Evolutionary conservation across 2,113 vertebrate species (phyloP).

Genomic region (Paratilapia polleni): DNA sequence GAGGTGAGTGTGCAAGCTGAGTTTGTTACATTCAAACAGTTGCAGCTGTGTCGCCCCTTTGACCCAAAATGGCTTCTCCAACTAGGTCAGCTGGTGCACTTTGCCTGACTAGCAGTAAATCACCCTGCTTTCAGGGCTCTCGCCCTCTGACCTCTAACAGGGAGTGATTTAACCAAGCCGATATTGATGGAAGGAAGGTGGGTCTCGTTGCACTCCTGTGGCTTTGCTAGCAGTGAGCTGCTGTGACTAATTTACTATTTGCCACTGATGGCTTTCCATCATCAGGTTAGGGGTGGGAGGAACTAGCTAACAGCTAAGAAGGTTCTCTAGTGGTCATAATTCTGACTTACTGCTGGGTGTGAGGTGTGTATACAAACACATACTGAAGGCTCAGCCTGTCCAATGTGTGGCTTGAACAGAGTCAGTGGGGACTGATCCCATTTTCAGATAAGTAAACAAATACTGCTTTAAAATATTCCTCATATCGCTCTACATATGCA

Average conservation of each 20-base stretch:
- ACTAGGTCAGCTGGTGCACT: conserved; percentile 22
- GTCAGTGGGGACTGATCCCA: background rate
- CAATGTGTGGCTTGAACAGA: conserved; percentile 31
- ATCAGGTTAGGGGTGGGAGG: conserved; percentile 14
- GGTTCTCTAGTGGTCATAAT: conserved; percentile 20
- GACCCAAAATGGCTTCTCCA: background rate
- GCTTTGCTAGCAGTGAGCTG: conserved; percentile 6
- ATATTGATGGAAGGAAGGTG: background rate
- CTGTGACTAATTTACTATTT: conserved; percentile 27
- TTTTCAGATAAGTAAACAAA: background rate
- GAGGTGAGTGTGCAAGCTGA: background rate
- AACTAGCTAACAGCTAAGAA: conserved; percentile 18
- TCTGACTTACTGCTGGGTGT: conserved; percentile 16
- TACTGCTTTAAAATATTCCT: background rate
- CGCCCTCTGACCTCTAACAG: conserved; percentile 21
- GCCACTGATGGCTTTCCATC: conserved; percentile 10
- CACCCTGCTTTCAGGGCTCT: background rate
- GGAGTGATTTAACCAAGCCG: conserved; percentile 18
- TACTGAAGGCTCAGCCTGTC: background rate
- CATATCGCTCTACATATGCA: background rate
- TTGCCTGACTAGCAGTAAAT: conserved; percentile 25
- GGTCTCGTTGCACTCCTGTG: background rate
- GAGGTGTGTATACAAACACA: conserved; percentile 12
- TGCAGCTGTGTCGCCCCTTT: background rate
- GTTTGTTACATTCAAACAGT: background rate